Percentiles rank a stretch among this genome's conserved stretches.
Evolutionary conservation across 1,140 invertebrate genomes (phyloP).

Genomic region (Phymastichus coffea): DNA sequence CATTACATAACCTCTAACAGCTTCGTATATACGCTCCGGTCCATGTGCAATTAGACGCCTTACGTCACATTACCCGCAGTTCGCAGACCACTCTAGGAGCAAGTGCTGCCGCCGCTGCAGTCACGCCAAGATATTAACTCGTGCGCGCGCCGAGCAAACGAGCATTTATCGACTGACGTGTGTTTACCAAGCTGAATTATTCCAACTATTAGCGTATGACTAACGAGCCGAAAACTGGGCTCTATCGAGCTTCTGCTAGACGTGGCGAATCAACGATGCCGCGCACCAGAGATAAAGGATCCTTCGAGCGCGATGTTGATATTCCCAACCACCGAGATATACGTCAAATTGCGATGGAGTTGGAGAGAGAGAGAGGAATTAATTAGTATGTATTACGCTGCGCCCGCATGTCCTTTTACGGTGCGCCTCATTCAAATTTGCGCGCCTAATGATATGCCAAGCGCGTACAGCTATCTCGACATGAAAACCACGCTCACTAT

Average conservation of each 20-base stretch:
- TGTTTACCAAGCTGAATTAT: no score
- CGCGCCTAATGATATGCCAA: slow-evolving; percentile 22
- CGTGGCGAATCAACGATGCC: no score
- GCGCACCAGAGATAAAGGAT: no score
- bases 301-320: no score
- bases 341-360: slow-evolving; percentile 28
- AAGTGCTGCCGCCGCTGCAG: not conserved
- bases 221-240: no score
- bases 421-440: slow-evolving; percentile 20
- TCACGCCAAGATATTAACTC: no score
- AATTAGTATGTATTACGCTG: slow-evolving; percentile 29
- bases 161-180: no score
- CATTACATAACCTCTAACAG: slow-evolving; percentile 30
- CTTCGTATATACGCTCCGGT: slow-evolving; percentile 2
- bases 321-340: no score
- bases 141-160: no score
- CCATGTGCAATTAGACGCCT: slow-evolving; percentile 28
- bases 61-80: slow-evolving; percentile 26
- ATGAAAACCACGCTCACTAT: not conserved
- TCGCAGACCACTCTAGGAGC: not conserved
- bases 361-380: no score
- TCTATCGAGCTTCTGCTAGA: no score
- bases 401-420: slow-evolving; percentile 21
- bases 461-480: slow-evolving; percentile 20
- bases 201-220: no score